Percentiles rank a stretch among this genome's conserved stretches.
phyloP scores from a whole-genome alignment of 2,888 invertebrate genomes.

The Tiliacea citrago region DNA sequence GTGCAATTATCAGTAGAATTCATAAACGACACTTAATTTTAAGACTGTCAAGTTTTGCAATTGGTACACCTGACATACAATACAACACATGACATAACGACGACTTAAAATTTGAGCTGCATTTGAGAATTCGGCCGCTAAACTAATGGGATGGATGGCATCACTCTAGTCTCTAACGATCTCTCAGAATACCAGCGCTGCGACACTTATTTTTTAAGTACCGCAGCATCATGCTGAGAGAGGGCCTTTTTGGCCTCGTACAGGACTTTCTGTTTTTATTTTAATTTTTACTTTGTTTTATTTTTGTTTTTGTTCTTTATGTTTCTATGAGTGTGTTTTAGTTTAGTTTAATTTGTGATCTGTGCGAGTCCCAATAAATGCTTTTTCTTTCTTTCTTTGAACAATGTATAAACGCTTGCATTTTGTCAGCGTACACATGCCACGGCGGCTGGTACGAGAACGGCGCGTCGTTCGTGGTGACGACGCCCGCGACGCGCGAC shows the following conservation, averaged over 20 bases:
- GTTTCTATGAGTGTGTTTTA: too few relatives aligned
- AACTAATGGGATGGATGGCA: not conserved
- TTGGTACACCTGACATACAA: not conserved
- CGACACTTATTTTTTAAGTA: too few relatives aligned
- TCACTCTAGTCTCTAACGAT: not conserved
- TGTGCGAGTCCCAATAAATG: too few relatives aligned
- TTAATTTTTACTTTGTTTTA: too few relatives aligned
- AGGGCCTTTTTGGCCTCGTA: too few relatives aligned
- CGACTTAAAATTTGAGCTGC: not conserved
- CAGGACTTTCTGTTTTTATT: too few relatives aligned
- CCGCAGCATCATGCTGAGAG: too few relatives aligned
- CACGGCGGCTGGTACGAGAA: conserved; percentile 97
- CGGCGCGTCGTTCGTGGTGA: conserved; percentile 96
- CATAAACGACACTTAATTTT: not conserved
- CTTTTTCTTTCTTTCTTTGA: too few relatives aligned
- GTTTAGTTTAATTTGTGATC: too few relatives aligned
- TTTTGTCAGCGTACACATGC: conserved; percentile 94
- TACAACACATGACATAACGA: not conserved
- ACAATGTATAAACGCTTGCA: not conserved
- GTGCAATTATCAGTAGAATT: not conserved
- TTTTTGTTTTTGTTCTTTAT: too few relatives aligned
- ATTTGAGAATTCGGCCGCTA: not conserved
- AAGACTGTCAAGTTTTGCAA: not conserved
- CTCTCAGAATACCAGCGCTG: too few relatives aligned
- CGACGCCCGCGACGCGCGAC: conserved; percentile 93